Evolutionary conservation across 2,113 vertebrate species (phyloP), one percentile per base, ranked within the genome.

Genomic region (Murina feae): DNA sequence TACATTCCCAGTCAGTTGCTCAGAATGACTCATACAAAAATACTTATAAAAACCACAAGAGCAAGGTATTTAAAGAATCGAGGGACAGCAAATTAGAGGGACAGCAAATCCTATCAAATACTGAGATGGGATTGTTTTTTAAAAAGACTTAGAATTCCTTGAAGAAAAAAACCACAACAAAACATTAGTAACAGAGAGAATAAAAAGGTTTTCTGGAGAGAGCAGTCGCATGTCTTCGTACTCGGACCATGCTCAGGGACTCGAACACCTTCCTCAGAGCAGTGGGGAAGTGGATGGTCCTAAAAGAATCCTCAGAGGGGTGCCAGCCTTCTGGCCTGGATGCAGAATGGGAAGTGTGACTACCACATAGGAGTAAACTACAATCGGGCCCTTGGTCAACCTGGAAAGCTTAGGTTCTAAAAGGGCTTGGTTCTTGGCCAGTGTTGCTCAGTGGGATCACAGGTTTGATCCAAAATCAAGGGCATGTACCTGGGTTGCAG

Each of bases 1-100:
- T 35, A 65, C 88, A 93, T 97, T 97, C 96, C 95, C 97, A 95
- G 96, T 94, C 96, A 85, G 86, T 93, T 93, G 85, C 90, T 97
- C 96, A 94, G 75, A 88, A 72, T 96, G 96, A 97, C 78, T 97
- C 97, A 96, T 28, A 79, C 90, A 86, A 49, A 96, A 95, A 95
- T 93, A 95, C 81, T 88, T 51, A 60, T 68, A 58, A 82, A 96
- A 97, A 87, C 93, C 93, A 93, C 90, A 93, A 95, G 58, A 93
- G 35, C 37, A 85, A 82, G 42, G 39, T 84, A 21, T 74, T 87
- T 87, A 17, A 91, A 94, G 60, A 96, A 87, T 86, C 68, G 82
- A 86, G 75, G 21, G 60, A 78, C 80, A 84, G 37, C 78, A 60
- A 91, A 90, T 87, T 25, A 90, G 95, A 90, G n/a, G n/a, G n/a